Evolutionary conservation across 2,113 vertebrate genomes (phyloP).

Genomic region (Gallinago media): DNA sequence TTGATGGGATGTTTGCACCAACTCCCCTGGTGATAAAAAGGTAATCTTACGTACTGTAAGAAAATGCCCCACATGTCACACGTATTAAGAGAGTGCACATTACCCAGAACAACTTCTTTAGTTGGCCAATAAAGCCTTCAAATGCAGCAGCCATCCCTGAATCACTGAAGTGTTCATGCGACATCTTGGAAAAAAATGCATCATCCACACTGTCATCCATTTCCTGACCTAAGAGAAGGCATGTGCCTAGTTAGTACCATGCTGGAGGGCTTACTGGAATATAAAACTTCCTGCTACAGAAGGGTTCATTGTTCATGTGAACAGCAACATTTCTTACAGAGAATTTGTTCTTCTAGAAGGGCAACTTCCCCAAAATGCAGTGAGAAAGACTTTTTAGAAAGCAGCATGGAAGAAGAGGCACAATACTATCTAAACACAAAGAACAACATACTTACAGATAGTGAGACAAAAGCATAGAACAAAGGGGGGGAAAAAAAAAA

Average conservation of each 20-base stretch:
- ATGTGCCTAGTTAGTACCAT: neutral
- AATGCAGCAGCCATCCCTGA: slow-evolving; percentile 76
- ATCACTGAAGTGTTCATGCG: slow-evolving; percentile 28
- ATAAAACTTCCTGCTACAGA: neutral
- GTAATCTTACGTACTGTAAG: neutral
- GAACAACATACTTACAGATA: neutral
- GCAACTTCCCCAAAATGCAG: neutral
- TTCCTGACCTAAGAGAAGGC: neutral
- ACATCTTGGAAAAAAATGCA: neutral
- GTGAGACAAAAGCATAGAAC: neutral
- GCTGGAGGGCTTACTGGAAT: neutral
- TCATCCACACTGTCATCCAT: neutral
- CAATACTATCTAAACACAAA: neutral
- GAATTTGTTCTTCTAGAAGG: neutral
- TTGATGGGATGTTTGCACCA: neutral
- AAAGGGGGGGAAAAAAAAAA: neutral
- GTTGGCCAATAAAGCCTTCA: slow-evolving; percentile 75
- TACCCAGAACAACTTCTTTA: slow-evolving; percentile 82
- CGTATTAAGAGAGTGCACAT: neutral
- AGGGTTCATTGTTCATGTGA: rapidly evolving
- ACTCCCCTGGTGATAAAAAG: neutral
- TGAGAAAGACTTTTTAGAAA: neutral
- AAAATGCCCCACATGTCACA: rapidly evolving
- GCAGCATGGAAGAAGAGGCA: neutral
- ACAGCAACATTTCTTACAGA: rapidly evolving